Evolutionary conservation across 2,113 vertebrate species (phyloP).

Genomic region (Carlito syrichta): DNA sequence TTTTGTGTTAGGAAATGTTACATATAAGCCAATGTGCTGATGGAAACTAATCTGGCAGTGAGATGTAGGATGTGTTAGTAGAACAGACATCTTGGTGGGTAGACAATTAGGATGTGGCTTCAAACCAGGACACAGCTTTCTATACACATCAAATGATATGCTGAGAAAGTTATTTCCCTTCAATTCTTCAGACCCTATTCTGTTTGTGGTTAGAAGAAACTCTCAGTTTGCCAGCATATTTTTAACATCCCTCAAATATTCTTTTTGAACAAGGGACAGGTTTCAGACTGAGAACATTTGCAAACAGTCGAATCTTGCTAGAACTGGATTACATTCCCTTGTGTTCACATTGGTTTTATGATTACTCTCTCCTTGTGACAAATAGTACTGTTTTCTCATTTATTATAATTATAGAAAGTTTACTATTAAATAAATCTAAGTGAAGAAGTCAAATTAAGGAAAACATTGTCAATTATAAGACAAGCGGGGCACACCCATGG

Average conservation of each 20-base stretch:
- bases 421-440: not conserved
- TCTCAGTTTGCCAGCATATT: not conserved
- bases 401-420: not conserved
- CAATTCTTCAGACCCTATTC: not conserved
- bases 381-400: not conserved
- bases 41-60: not conserved
- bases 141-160: not conserved
- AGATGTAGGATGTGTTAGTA: not conserved
- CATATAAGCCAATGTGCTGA: not conserved
- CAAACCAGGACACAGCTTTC: not conserved
- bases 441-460: slow-evolving; percentile 1
- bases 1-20: not conserved
- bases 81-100: not conserved
- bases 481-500: not conserved
- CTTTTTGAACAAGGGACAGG: not conserved
- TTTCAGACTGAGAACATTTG: not conserved
- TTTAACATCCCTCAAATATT: not conserved
- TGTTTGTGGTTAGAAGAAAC: not conserved
- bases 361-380: not conserved
- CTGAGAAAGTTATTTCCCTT: not conserved
- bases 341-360: not conserved
- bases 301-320: not conserved
- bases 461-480: not conserved
- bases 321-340: not conserved
- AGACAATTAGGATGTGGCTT: not conserved